phyloP scores from a whole-genome alignment of 2,888 invertebrate species.

The Tipula helvola region DNA sequence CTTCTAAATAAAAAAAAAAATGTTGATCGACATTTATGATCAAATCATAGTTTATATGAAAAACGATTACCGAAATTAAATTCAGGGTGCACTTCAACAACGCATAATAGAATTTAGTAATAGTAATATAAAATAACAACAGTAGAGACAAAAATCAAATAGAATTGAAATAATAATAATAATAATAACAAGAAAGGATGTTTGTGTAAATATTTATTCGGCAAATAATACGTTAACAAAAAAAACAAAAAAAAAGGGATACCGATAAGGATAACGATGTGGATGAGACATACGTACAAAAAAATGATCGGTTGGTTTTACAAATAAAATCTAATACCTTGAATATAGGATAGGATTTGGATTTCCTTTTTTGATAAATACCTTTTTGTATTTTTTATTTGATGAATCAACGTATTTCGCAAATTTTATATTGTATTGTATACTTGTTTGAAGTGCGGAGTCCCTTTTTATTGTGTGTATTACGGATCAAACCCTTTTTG shows the following conservation, averaged over 20 bases:
- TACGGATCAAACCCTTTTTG: neutral
- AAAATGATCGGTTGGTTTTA: neutral
- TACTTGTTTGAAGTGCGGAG: neutral
- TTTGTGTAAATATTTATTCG: conserved; percentile 4
- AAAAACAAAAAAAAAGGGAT: neutral
- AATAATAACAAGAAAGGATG: neutral
- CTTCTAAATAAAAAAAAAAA: neutral
- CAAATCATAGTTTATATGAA: neutral
- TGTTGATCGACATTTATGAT: neutral
- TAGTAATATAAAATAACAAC: neutral
- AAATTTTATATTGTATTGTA: neutral
- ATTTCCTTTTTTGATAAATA: neutral
- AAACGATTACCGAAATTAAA: neutral
- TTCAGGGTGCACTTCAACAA: neutral
- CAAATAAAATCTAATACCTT: neutral
- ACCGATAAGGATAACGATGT: neutral
- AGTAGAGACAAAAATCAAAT: neutral
- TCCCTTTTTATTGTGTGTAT: neutral
- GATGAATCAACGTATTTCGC: neutral
- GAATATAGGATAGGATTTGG: neutral
- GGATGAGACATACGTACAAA: neutral
- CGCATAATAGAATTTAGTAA: neutral
- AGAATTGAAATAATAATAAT: neutral
- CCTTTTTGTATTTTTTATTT: no score
- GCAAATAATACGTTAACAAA: neutral